phyloP scores from a whole-genome alignment of 2,888 invertebrate species.

The Drosophila subsilvestris region DNA sequence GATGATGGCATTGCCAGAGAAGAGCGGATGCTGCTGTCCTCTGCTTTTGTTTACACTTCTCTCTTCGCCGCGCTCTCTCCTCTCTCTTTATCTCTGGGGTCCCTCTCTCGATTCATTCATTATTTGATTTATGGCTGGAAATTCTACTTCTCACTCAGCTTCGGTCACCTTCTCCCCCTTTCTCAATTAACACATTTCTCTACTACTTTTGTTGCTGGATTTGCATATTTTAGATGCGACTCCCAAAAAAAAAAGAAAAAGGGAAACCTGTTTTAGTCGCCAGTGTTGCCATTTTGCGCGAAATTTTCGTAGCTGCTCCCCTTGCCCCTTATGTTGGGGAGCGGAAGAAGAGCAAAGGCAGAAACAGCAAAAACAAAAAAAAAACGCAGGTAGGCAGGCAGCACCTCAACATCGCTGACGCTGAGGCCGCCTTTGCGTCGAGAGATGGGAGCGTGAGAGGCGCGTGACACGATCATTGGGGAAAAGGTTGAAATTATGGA shows the following conservation, averaged over 20 bases:
- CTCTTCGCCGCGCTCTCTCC: not conserved
- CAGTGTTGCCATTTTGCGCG: constrained; percentile 67
- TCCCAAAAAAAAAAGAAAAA: constrained; percentile 31
- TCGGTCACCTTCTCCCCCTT: constrained; percentile 1
- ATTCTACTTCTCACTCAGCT: constrained; percentile 36
- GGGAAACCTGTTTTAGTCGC: constrained; percentile 59
- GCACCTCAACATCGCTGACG: constrained; percentile 12
- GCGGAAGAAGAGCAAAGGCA: constrained; percentile 6
- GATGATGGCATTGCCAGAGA: constrained; percentile 2
- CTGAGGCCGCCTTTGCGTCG: not conserved
- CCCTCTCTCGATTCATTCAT: constrained; percentile 54
- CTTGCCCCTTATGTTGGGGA: constrained; percentile 13
- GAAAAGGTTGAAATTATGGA: not conserved
- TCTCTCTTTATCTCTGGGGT: not conserved
- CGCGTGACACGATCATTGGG: not conserved
- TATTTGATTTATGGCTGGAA: constrained; percentile 67
- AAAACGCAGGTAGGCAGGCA: constrained; percentile 23
- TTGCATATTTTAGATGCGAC: constrained; percentile 39
- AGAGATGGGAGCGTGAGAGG: constrained; percentile 31
- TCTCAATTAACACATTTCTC: constrained; percentile 62
- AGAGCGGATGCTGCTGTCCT: constrained; percentile 19
- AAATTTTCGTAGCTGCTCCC: constrained; percentile 56
- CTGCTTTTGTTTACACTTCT: constrained; percentile 22
- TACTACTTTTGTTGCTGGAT: constrained; percentile 16
- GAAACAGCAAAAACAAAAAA: not conserved